These are phyloP conservation scores for Nasonia vitripennis DNA, from an alignment of 1,140 invertebrate genomes.

Conservation along the genomic window DNA sequence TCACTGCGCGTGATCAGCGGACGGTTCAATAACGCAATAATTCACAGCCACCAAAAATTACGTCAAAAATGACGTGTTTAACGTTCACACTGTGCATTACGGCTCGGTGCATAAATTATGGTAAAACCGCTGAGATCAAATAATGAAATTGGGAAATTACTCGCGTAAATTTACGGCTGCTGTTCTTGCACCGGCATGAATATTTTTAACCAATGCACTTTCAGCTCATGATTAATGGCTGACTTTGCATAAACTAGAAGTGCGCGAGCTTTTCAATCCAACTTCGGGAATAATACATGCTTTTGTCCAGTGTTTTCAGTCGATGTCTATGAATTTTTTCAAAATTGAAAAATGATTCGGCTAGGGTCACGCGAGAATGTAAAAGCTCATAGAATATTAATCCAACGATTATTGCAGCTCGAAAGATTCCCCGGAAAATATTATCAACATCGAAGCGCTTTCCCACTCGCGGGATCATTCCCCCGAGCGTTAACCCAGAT, in stretches of 20 bases:
- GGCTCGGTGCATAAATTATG: neutral
- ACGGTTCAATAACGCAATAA: neutral
- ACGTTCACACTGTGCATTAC: neutral
- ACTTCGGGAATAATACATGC: neutral
- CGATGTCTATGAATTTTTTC: too few relatives aligned
- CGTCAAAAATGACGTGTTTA: neutral
- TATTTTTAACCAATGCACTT: constrained; percentile 42
- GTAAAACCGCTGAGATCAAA: neutral
- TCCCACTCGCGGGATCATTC: neutral
- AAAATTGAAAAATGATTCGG: too few relatives aligned
- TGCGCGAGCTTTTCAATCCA: neutral
- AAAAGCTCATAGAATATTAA: constrained; percentile 4
- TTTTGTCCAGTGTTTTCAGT: too few relatives aligned
- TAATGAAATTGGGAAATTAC: neutral
- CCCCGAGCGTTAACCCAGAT: neutral
- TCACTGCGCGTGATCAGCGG: neutral
- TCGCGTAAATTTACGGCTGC: neutral
- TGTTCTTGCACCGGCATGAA: neutral
- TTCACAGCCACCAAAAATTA: neutral
- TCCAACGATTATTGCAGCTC: neutral
- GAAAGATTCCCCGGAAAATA: neutral
- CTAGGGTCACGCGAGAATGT: neutral
- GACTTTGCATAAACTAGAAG: constrained; percentile 20
- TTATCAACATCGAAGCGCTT: neutral
- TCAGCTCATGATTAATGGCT: constrained; percentile 8